Evolutionary conservation across 2,113 vertebrate genomes (phyloP).

Genomic region (Ovis canadensis): DNA sequence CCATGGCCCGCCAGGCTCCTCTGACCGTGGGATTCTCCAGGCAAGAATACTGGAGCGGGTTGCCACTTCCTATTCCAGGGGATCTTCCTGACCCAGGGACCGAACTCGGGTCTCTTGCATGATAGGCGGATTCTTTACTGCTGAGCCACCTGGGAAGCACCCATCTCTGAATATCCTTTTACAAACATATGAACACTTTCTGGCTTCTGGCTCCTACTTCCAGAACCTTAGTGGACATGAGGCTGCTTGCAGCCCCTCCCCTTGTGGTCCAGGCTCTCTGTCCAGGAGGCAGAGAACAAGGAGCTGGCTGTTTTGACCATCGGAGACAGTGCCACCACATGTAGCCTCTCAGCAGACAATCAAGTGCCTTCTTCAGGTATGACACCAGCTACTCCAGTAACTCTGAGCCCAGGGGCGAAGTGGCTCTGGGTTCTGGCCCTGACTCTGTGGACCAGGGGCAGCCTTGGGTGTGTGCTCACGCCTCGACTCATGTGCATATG

Average conservation of each 20-base stretch:
- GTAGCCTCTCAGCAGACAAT: neutral
- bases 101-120: neutral
- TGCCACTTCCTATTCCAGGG: neutral
- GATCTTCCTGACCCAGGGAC: neutral
- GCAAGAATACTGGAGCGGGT: neutral
- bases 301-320: neutral
- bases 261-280: accelerated
- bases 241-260: neutral
- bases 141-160: neutral
- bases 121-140: neutral
- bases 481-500: accelerated
- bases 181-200: accelerated
- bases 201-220: neutral
- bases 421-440: too few species aligned
- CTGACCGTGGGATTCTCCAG: neutral
- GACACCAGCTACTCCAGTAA: neutral
- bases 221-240: neutral
- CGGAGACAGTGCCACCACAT: accelerated
- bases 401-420: neutral
- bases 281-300: neutral
- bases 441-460: neutral
- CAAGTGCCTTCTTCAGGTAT: accelerated
- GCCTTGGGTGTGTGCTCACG: neutral
- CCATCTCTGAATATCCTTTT: neutral
- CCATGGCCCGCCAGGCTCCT: neutral